phyloP scores from a whole-genome alignment of 1,140 invertebrate genomes.

The Trichonephila inaurata region DNA sequence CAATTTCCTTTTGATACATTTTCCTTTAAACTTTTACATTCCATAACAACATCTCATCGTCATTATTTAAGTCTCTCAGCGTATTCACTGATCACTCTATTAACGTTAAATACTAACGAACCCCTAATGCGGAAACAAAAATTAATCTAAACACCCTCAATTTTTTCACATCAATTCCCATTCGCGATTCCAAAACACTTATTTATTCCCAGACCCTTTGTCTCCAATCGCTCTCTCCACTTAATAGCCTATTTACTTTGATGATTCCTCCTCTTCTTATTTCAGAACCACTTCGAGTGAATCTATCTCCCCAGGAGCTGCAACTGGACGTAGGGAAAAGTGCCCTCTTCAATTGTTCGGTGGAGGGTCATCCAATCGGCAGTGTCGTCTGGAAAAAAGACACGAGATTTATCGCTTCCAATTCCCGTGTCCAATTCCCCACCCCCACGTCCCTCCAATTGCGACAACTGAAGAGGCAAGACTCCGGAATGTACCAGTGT shows the following conservation, averaged over 20 bases:
- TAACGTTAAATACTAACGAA: not conserved
- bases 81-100: not conserved
- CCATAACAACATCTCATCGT: too few relatives aligned
- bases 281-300: constrained; percentile 69
- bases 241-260: constrained; percentile 62
- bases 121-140: not conserved
- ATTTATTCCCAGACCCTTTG: not conserved
- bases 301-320: constrained; percentile 88
- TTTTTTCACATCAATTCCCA: not conserved
- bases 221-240: not conserved
- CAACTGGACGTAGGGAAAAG: constrained; percentile 96
- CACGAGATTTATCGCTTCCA: constrained; percentile 78
- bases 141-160: not conserved
- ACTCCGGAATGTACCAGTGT: constrained; percentile 98
- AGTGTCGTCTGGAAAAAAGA: constrained; percentile 82
- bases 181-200: not conserved
- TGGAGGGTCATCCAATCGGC: constrained; percentile 89
- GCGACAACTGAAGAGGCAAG: constrained; percentile 91
- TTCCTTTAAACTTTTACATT: too few relatives aligned
- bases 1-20: too few relatives aligned
- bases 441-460: constrained; percentile 79
- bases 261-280: constrained; percentile 43
- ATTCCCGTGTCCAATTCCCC: constrained; percentile 60
- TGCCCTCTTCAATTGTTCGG: constrained; percentile 97
- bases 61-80: too few relatives aligned